A percentile compares a stretch with the other conserved stretches of the same genome.
Conservation (phyloP, 2,888 invertebrate genomes). For the Phania funesta region DNA sequence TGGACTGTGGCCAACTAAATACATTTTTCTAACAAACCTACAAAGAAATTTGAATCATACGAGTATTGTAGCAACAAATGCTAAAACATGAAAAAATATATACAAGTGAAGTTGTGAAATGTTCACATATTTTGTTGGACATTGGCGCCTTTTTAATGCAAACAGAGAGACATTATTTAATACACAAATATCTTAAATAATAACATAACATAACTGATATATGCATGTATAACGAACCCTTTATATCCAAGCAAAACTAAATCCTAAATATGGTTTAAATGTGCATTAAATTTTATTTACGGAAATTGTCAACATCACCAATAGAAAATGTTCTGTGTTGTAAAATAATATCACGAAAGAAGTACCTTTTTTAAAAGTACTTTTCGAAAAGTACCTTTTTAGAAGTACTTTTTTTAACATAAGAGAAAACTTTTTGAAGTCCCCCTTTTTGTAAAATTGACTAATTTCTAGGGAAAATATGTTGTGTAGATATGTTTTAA, state of each 20-base stretch:
- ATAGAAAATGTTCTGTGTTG: neutral
- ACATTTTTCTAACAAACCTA: conserved; percentile 41
- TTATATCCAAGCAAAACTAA: no score
- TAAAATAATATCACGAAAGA: no score
- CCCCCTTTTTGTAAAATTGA: no score
- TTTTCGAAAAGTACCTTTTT: neutral
- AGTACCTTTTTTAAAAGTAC: neutral
- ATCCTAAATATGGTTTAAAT: neutral
- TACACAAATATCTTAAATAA: conserved; percentile 4
- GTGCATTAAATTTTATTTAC: neutral
- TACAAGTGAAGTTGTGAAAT: conserved; percentile 29
- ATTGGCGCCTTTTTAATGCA: conserved; percentile 55
- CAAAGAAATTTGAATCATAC: conserved; percentile 47
- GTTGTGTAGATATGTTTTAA: no score
- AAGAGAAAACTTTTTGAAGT: no score
- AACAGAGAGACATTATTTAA: conserved; percentile 41
- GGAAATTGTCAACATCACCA: neutral
- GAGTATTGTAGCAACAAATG: conserved; percentile 27
- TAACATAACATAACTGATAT: neutral
- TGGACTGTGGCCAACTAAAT: conserved; percentile 57
- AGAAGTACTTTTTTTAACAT: no score
- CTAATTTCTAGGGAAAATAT: no score
- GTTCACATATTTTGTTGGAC: conserved; percentile 10
- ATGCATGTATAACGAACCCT: no score
- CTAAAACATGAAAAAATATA: neutral